phyloP scores from a whole-genome alignment of 2,888 invertebrate species.

The Synanthedon myopaeformis region DNA sequence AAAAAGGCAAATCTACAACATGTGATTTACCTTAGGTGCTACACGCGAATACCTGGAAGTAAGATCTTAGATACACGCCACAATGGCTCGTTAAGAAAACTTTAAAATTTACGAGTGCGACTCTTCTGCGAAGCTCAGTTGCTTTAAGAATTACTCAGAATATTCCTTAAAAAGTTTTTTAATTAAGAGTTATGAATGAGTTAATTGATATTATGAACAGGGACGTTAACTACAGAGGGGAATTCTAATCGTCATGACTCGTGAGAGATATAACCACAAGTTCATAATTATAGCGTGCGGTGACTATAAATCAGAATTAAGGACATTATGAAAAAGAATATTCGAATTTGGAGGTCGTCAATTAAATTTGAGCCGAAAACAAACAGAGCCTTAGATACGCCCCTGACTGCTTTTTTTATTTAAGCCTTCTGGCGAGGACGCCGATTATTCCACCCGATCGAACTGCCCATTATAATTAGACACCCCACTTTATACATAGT shows the following conservation, averaged over 20 bases:
- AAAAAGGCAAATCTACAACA: conserved; percentile 21
- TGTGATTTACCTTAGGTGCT: conserved; percentile 26
- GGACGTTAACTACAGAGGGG: conserved; percentile 39
- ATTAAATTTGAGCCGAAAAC: conserved; percentile 58
- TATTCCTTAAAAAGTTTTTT: conserved; percentile 13
- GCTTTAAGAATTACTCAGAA: conserved; percentile 4
- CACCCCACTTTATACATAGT: conserved; percentile 21
- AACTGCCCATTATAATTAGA: conserved; percentile 40
- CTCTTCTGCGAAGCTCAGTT: conserved; percentile 13
- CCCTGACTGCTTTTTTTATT: conserved; percentile 28
- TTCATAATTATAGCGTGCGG: conserved; percentile 54
- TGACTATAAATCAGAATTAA: conserved; percentile 64
- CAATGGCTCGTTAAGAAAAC: conserved; percentile 27
- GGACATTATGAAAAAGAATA: conserved; percentile 39
- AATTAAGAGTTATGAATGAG: conserved; percentile 46
- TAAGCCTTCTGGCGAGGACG: conserved; percentile 31
- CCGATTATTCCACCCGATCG: conserved; percentile 35
- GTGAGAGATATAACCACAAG: conserved; percentile 40
- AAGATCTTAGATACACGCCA: conserved; percentile 29
- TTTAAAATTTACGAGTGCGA: conserved; percentile 5
- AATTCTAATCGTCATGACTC: conserved; percentile 22
- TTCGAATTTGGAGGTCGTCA: conserved; percentile 46
- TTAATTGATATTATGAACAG: conserved; percentile 61
- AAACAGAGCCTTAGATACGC: conserved; percentile 41
- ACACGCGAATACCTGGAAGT: conserved; percentile 13